phyloP scores from a whole-genome alignment of 2,113 vertebrate species.

The Datnioides undecimradiatus region DNA sequence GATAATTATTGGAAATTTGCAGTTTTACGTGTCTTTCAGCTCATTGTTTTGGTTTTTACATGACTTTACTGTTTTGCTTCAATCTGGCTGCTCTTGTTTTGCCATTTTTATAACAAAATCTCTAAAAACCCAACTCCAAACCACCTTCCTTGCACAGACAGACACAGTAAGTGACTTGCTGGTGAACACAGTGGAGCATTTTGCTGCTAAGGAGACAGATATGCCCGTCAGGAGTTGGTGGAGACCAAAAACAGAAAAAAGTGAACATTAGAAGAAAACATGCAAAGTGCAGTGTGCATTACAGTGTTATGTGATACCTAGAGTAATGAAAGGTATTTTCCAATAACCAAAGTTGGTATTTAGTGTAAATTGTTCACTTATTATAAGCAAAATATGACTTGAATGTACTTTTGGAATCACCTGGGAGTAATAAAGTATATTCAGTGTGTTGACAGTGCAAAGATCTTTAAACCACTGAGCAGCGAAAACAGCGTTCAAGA shows the following conservation, averaged over 20 bases:
- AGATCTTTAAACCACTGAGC: neutral
- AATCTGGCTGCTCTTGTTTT: neutral
- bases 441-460: neutral
- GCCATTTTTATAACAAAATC: neutral
- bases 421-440: neutral
- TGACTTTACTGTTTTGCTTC: neutral
- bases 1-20: neutral
- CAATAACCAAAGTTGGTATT: too few species aligned
- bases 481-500: neutral
- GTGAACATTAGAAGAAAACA: too few species aligned
- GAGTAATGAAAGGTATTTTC: too few species aligned
- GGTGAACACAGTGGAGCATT: too few species aligned
- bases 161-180: too few species aligned
- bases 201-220: too few species aligned
- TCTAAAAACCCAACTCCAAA: too few species aligned
- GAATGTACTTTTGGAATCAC: neutral
- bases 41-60: neutral
- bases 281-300: too few species aligned
- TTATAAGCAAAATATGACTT: neutral
- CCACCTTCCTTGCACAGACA: neutral
- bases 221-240: too few species aligned
- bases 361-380: neutral
- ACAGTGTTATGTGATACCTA: too few species aligned
- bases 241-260: too few species aligned
- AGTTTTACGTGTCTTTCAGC: neutral